These are phyloP conservation scores for Planiliza haematocheilus DNA, from an alignment of 2,113 vertebrate genomes.

Conservation along the genomic window DNA sequence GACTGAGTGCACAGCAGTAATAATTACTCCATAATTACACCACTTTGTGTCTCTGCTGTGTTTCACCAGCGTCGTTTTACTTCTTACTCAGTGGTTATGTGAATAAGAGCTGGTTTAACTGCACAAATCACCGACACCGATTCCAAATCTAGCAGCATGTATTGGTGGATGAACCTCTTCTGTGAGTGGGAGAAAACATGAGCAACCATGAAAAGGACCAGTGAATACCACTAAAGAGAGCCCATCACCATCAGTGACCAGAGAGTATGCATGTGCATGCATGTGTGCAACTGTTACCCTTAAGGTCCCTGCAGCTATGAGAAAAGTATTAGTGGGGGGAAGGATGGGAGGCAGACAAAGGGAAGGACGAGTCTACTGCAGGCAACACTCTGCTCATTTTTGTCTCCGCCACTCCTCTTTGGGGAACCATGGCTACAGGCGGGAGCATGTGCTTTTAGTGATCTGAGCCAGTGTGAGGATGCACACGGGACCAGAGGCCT, in stretches of 20 bases:
- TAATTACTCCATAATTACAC: conserved; percentile 70
- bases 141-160: background rate
- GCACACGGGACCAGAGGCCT: conserved; percentile 37
- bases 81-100: conserved; percentile 24
- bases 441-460: conserved; percentile 63
- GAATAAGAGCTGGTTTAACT: conserved; percentile 22
- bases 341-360: conserved; percentile 61
- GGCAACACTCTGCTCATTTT: conserved; percentile 69
- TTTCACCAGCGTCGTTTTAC: conserved; percentile 21
- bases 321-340: conserved; percentile 44
- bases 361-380: conserved; percentile 49
- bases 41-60: conserved; percentile 51
- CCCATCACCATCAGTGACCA: conserved; percentile 31
- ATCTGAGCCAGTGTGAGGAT: conserved; percentile 53
- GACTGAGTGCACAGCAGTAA: conserved; percentile 52
- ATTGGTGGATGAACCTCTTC: conserved; percentile 22
- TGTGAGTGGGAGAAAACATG: conserved; percentile 28
- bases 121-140: background rate
- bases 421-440: conserved; percentile 72
- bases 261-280: conserved; percentile 22
- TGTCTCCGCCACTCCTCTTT: conserved; percentile 52
- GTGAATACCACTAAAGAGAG: conserved; percentile 31
- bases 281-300: conserved; percentile 55
- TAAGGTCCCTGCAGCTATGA: conserved; percentile 57
- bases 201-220: conserved; percentile 28